Conservation (phyloP, 2,113 vertebrate species). For the Notechis scutatus region DNA sequence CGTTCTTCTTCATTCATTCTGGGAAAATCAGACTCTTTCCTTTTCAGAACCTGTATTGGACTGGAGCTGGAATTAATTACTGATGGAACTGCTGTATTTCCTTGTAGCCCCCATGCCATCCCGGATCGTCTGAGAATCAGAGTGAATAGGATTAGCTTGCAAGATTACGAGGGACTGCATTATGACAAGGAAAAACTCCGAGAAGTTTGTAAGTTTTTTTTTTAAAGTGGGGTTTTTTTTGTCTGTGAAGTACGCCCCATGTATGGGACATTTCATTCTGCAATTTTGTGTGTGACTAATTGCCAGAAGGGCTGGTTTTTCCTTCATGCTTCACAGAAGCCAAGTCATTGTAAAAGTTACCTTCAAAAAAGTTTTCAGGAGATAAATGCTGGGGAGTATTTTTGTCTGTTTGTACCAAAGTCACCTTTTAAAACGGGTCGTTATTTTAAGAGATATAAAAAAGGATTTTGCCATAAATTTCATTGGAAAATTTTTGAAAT, state of each 20-base stretch:
- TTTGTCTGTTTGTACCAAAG: neutral
- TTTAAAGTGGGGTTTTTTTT: neutral
- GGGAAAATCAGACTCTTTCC: neutral
- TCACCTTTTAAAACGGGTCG: neutral
- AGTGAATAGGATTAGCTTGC: conserved; percentile 91
- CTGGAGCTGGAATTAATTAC: neutral
- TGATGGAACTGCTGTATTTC: conserved; percentile 58
- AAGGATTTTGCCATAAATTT: neutral
- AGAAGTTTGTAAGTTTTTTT: conserved; percentile 87
- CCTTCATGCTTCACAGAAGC: neutral
- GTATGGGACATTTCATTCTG: neutral
- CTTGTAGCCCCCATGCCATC: conserved; percentile 86
- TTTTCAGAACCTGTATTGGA: neutral
- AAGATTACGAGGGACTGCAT: conserved; percentile 92
- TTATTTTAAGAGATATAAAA: neutral
- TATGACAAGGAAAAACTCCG: conserved; percentile 94
- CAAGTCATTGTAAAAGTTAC: neutral
- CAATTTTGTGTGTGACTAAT: neutral
- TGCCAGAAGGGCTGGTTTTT: neutral
- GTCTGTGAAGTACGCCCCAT: neutral
- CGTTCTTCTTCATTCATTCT: neutral
- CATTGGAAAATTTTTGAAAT: neutral
- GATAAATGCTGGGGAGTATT: neutral
- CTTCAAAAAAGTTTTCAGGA: neutral
- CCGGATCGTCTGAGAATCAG: conserved; percentile 92